phyloP scores from a whole-genome alignment of 2,888 invertebrate genomes.

The Caradrina kadenii region DNA sequence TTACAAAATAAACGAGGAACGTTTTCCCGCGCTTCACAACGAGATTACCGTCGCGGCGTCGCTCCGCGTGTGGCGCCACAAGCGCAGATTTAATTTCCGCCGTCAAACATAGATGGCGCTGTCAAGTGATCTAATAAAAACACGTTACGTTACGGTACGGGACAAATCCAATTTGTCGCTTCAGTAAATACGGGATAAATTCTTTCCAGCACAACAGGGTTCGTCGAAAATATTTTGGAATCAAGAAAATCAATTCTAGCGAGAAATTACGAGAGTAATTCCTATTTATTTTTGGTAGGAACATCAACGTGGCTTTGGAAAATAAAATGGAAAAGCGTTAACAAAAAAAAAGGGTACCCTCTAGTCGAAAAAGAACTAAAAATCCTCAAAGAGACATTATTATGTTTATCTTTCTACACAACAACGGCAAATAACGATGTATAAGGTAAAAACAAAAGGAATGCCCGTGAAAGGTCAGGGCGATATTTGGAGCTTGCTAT shows the following conservation, averaged over 20 bases:
- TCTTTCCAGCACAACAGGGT: conserved; percentile 48
- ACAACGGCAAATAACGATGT: conserved; percentile 9
- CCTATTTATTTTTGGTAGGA: conserved; percentile 11
- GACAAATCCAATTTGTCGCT: conserved; percentile 72
- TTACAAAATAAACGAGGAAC: conserved; percentile 18
- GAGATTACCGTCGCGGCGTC: conserved; percentile 38
- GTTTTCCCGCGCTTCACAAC: conserved; percentile 55
- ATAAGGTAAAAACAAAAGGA: conserved; percentile 63
- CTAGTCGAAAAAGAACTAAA: not conserved
- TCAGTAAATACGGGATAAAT: conserved; percentile 66
- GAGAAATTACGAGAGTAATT: conserved; percentile 28
- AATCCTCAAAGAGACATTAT: not conserved
- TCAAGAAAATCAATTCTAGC: conserved; percentile 43
- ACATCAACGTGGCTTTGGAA: not conserved
- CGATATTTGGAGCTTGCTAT: conserved; percentile 69
- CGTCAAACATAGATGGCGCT: conserved; percentile 78
- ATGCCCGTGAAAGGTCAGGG: conserved; percentile 73
- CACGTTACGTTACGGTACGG: conserved; percentile 54
- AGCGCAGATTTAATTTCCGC: conserved; percentile 70
- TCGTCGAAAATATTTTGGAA: conserved; percentile 50
- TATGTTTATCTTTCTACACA: conserved; percentile 1
- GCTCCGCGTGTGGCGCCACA: conserved; percentile 58
- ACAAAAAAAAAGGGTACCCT: not conserved
- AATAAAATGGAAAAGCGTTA: not conserved
- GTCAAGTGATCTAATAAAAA: conserved; percentile 73